phyloP scores from a whole-genome alignment of 1,140 invertebrate genomes.

The Cydia amplana region DNA sequence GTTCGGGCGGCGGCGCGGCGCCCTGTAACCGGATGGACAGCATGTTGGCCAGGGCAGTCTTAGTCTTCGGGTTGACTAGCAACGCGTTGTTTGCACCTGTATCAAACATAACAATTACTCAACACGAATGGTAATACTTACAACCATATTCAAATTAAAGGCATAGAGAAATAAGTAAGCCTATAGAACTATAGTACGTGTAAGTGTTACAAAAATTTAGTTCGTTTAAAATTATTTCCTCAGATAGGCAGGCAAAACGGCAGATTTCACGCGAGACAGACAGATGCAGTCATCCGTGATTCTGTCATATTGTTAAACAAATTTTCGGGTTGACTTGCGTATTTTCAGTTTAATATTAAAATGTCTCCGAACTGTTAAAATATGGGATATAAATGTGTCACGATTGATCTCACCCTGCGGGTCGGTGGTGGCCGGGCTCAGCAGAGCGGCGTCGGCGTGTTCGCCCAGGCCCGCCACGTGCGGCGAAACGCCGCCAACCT shows the following conservation, averaged over 20 bases:
- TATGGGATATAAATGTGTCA: not conserved
- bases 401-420: slow-evolving; percentile 56
- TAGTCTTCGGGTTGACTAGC: slow-evolving; percentile 94
- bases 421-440: slow-evolving; percentile 55
- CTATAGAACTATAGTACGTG: too few species aligned
- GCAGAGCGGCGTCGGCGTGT: slow-evolving; percentile 55
- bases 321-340: too few species aligned
- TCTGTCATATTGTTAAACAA: too few species aligned
- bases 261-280: too few species aligned
- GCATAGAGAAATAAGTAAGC: too few species aligned
- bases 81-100: slow-evolving; percentile 76
- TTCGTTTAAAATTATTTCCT: too few species aligned
- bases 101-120: slow-evolving; percentile 39
- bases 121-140: not conserved
- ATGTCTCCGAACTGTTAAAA: too few species aligned
- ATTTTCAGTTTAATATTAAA: too few species aligned
- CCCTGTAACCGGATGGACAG: slow-evolving; percentile 91
- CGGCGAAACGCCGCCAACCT: slow-evolving; percentile 62
- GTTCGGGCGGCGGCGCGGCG: slow-evolving; percentile 56
- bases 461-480: slow-evolving; percentile 60
- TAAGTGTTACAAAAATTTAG: too few species aligned
- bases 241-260: too few species aligned
- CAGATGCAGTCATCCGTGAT: too few species aligned
- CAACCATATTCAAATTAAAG: not conserved
- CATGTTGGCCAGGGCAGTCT: slow-evolving; percentile 97